Conservation (phyloP, 2,113 vertebrate species). For the Phyllostomus hastatus region DNA sequence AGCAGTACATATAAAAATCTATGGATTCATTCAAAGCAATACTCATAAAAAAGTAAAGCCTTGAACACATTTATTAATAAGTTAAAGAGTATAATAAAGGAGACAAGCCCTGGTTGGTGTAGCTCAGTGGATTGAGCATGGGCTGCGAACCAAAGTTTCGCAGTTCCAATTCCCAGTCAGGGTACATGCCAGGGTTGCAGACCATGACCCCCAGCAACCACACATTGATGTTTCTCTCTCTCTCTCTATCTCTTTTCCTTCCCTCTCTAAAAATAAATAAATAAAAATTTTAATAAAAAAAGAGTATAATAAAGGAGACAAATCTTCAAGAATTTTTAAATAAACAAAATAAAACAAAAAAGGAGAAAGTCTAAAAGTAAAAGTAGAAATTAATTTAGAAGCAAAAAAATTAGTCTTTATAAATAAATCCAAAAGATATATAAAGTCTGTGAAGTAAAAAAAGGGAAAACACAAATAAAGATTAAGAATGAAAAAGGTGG, state of each 20-base stretch:
- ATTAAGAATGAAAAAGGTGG: not conserved
- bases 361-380: not conserved
- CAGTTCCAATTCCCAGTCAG: too few species aligned
- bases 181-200: too few species aligned
- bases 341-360: not conserved
- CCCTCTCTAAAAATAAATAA: too few species aligned
- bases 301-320: not conserved
- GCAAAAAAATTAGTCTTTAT: constrained; percentile 16
- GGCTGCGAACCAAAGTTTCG: too few species aligned
- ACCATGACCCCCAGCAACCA: too few species aligned
- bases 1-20: not conserved
- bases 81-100: not conserved
- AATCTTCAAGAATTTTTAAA: not conserved
- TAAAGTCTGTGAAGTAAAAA: not conserved
- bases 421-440: not conserved
- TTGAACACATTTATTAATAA: not conserved
- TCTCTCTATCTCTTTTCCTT: too few species aligned
- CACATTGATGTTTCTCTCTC: too few species aligned
- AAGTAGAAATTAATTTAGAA: not conserved
- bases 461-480: not conserved
- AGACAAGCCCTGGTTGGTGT: not conserved
- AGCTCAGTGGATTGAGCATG: too few species aligned
- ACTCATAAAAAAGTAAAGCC: not conserved
- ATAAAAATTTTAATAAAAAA: too few species aligned
- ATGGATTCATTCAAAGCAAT: constrained; percentile 2